phyloP scores from a whole-genome alignment of 2,888 invertebrate species.

The Odiellus spinosus region DNA sequence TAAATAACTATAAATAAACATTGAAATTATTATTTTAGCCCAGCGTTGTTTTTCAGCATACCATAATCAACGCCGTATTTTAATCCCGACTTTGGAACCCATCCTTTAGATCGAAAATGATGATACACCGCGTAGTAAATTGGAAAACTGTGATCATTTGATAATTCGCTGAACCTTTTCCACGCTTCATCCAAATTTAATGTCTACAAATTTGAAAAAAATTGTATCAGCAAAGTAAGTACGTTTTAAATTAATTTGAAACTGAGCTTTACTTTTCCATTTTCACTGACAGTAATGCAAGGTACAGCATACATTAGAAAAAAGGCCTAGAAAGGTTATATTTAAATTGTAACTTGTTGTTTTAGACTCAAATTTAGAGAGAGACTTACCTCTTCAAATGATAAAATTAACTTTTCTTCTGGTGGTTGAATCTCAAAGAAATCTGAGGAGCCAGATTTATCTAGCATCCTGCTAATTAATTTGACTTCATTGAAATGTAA shows the following conservation, averaged over 20 bases:
- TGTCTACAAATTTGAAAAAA: slow-evolving; percentile 4
- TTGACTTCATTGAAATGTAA: too few relatives aligned
- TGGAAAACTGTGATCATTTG: slow-evolving; percentile 45
- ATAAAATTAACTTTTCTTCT: too few relatives aligned
- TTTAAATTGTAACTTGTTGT: background rate
- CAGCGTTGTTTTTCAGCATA: slow-evolving; percentile 36
- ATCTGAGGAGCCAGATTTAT: too few relatives aligned
- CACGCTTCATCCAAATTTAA: slow-evolving; percentile 12
- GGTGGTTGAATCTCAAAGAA: too few relatives aligned
- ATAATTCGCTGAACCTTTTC: slow-evolving; percentile 20
- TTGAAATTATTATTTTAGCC: background rate
- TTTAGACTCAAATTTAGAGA: background rate
- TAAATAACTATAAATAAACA: too few relatives aligned
- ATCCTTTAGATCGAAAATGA: slow-evolving; percentile 71
- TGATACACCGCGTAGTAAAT: slow-evolving; percentile 62
- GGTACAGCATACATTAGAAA: slow-evolving; percentile 13
- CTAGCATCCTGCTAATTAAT: too few relatives aligned
- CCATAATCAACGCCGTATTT: slow-evolving; percentile 79
- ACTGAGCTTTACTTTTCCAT: slow-evolving; percentile 10
- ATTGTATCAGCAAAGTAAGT: background rate
- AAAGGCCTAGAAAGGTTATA: slow-evolving; percentile 9
- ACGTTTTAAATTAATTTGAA: background rate
- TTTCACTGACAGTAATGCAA: slow-evolving; percentile 9
- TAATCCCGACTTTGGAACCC: slow-evolving; percentile 72
- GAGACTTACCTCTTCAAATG: background rate